Base-by-base conservation (phyloP, 2,797 vertebrate genomes). In the Clarias fuscus region DNA sequence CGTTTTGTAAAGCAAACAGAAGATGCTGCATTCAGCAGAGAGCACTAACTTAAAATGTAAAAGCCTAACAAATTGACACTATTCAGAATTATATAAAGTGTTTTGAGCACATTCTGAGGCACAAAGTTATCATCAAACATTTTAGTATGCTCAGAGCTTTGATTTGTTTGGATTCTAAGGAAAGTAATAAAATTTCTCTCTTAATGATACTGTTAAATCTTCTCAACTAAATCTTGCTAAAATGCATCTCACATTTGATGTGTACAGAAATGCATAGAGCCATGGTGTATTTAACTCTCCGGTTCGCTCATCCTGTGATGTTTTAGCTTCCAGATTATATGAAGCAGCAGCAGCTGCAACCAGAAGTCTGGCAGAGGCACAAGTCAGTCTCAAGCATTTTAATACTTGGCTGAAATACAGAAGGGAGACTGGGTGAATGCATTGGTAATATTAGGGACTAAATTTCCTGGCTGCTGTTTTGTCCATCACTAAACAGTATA, bases 181-280 rank as follows among this genome's bases (percentile, higher is more conserved):
- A 37, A 61, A 72, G 24, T 40, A 64, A 64, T 0, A 27, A 65
- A 27, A 61, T 18, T 18, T 62, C 18, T 24, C 22, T 89, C 85
- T 89, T 92, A 93, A 93, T 91, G 90, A 82, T 89, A 85, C 78
- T 75, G 75, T 90, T 88, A 85, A 91, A 93, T 90, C 88, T 88
- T 86, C 89, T 89, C 87, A 85, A 90, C 77, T 78, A 72, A 87
- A 89, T 91, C 86, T 90, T 90, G 86, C 75, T 87, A 85, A 86
- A 61, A 83, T 85, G 61, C 80, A 11, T 73, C 4, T 79, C 77
- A 22, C 56, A 88, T 11, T 48, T 11, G 48, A 8, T 11, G 2
- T 48, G 48, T 11, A 48, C 11, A 48, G 48, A 48, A 48, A 48
- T 48, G 48, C 48, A 11, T 86, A 86, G 72, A 86, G 75, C 37